Evolutionary conservation across 1,140 invertebrate species (phyloP).

Genomic region (Adoxophyes honmai): DNA sequence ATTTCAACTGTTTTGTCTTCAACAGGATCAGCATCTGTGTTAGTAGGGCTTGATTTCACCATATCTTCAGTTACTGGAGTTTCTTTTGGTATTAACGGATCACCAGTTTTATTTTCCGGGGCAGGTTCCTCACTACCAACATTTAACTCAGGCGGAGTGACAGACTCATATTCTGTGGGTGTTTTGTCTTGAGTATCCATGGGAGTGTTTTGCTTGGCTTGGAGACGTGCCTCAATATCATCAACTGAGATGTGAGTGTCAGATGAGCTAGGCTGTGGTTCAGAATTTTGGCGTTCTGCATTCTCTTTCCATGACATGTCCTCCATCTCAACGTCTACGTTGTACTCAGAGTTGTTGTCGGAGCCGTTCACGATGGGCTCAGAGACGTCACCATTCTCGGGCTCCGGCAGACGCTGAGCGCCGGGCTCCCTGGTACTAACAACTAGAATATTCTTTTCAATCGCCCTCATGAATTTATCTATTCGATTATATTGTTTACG

Average conservation of each 20-base stretch:
- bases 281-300: constrained; percentile 38
- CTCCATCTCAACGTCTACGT: constrained; percentile 84
- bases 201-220: constrained; percentile 45
- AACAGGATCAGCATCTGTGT: not conserved
- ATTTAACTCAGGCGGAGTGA: constrained; percentile 47
- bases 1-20: constrained; percentile 26
- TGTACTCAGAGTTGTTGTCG: constrained; percentile 80
- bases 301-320: constrained; percentile 79
- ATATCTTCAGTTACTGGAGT: constrained; percentile 21
- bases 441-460: constrained; percentile 96
- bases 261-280: constrained; percentile 66
- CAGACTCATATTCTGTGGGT: constrained; percentile 46
- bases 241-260: constrained; percentile 61
- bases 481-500: constrained; percentile 96
- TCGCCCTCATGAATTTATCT: constrained; percentile 97
- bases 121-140: constrained; percentile 26
- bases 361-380: constrained; percentile 79
- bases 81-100: constrained; percentile 20
- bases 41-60: not conserved
- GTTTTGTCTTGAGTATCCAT: constrained; percentile 47
- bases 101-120: constrained; percentile 28
- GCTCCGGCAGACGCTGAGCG: constrained; percentile 76
- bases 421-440: constrained; percentile 96
- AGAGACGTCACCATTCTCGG: constrained; percentile 82
- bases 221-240: constrained; percentile 52